Evolutionary conservation across 2,888 invertebrate species (phyloP), one percentile per base, ranked within the genome.

Genomic region (Camponotus fellah): DNA sequence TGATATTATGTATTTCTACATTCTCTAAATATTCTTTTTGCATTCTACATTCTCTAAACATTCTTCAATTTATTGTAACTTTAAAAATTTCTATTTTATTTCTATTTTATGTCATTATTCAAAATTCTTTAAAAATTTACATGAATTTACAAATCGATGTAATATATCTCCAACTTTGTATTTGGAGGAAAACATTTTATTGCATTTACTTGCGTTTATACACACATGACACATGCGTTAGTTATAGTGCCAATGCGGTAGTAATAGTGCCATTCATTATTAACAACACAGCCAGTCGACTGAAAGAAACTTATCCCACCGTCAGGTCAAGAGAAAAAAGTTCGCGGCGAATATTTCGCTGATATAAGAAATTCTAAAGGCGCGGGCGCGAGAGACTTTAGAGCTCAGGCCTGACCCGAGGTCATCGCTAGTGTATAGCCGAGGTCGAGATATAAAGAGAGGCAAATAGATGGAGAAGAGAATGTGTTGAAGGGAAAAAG

Each of bases 391-490:
- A 21, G 62, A 74, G 82, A 82, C 58, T 82, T 32, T 85, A 89
- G 75, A 89, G 81, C 65, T 80, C 83, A 79, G 72, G 77, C 86
- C 80, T 86, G 83, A 84, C 89, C 82, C 32, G 79, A 74, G 86
- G 89, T 84, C 65, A 84, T 75, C 58, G 79, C 6, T 21, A 43
- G 56, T 58, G 21, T 85, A 82, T 46, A 69, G 58, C 79, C 56
- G 82, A 79, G 62, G 65, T 34, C 34, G 60, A 71, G 77, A 46
- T 56, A 79, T 49, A 64, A 64, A 71, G 64, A 64, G 60, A 79
- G 49, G 65, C 49, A 62, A 75, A 77, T 6, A 71, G 53, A 82
- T 76, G 56, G 56, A 69, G 60, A n/a, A 6, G 6, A 68, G 26
- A 14, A 40, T 8, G 21, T 43, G 32, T 0, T 77, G 43, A 77